Evolutionary conservation across 2,888 invertebrate genomes (phyloP).

Genomic region (Tiliacea aurago): DNA sequence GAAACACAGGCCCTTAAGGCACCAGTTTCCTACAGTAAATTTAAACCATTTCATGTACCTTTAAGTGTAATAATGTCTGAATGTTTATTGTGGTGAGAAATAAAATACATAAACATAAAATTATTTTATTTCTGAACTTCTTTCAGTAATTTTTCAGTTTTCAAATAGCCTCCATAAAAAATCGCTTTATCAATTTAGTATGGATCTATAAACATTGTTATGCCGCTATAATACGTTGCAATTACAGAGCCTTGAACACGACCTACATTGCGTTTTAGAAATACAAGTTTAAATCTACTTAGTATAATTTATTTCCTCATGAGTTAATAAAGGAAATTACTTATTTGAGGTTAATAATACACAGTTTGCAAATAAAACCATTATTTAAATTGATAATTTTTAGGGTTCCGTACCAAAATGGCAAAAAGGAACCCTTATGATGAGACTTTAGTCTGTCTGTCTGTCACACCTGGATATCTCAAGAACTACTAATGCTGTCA

Average conservation of each 20-base stretch:
- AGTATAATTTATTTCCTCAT: slow-evolving; percentile 58
- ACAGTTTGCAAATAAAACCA: slow-evolving; percentile 26
- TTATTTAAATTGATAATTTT: slow-evolving; percentile 40
- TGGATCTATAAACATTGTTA: slow-evolving; percentile 39
- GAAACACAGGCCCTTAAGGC: no score
- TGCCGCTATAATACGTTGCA: slow-evolving; percentile 36
- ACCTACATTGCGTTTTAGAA: slow-evolving; percentile 61
- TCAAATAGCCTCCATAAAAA: neutral
- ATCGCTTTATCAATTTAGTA: neutral
- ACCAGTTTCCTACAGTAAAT: no score
- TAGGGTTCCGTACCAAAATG: no score
- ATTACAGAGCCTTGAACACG: slow-evolving; percentile 64
- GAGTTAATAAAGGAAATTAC: slow-evolving; percentile 56
- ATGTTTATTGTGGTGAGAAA: no score
- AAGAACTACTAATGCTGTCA: no score
- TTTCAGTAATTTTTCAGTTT: neutral
- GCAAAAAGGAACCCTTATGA: no score
- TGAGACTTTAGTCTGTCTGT: no score
- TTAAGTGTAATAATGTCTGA: no score
- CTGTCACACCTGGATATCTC: no score
- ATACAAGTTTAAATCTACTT: slow-evolving; percentile 38
- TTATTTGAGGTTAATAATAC: slow-evolving; percentile 47
- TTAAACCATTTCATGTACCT: no score
- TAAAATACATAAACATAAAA: no score
- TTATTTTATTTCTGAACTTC: neutral